Evolutionary conservation across 1,140 invertebrate species (phyloP).

Genomic region (Spodoptera litura): DNA sequence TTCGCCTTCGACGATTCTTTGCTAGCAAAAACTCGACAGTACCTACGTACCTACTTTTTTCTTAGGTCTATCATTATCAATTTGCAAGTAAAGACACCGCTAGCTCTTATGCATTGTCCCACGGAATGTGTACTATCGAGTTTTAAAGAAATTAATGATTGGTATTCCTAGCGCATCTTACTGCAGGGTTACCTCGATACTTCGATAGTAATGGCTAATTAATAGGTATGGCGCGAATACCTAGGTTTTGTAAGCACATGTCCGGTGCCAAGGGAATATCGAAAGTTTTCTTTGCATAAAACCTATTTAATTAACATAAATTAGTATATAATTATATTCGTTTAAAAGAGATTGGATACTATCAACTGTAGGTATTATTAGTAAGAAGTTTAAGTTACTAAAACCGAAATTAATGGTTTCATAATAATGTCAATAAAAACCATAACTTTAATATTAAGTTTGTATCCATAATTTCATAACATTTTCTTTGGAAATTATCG

Average conservation of each 20-base stretch:
- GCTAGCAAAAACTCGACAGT: no score
- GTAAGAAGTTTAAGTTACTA: no score
- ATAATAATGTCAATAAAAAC: no score
- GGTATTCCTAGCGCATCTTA: neutral
- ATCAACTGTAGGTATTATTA: no score
- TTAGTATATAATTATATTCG: neutral
- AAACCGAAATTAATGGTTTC: no score
- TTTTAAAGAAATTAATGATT: slow-evolving; percentile 28
- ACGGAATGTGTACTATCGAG: neutral
- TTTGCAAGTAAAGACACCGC: neutral
- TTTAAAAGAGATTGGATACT: no score
- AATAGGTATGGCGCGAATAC: neutral
- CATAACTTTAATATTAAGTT: no score
- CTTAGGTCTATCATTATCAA: neutral
- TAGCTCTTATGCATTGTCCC: neutral
- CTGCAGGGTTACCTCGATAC: slow-evolving; percentile 6
- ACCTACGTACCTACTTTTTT: no score
- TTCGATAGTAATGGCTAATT: slow-evolving; percentile 13
- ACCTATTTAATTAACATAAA: neutral
- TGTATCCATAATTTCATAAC: neutral
- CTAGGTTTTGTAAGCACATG: slow-evolving; percentile 17
- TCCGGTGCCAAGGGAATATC: neutral
- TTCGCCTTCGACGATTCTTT: no score
- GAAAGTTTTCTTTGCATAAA: slow-evolving; percentile 14
- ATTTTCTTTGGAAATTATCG: neutral